Evolutionary conservation across 2,113 vertebrate species (phyloP).

Genomic region (Sula dactylatra): DNA sequence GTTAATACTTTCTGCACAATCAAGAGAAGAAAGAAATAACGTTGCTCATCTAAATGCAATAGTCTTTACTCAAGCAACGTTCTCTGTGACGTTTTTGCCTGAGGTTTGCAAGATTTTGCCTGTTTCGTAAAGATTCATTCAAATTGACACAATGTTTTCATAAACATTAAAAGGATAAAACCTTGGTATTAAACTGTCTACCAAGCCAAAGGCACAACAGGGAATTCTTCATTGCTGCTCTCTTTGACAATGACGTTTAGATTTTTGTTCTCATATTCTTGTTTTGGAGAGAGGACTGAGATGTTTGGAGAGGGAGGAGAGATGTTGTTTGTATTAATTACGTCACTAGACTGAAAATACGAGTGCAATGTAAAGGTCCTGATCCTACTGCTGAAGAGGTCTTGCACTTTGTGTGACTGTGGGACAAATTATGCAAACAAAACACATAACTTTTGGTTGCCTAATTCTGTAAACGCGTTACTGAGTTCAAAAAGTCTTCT

Average conservation of each 20-base stretch:
- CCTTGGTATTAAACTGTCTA: neutral
- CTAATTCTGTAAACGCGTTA: neutral
- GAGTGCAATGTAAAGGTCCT: neutral
- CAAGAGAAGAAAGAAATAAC: neutral
- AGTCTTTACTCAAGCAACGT: neutral
- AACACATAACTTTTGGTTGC: neutral
- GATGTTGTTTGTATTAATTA: neutral
- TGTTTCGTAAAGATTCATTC: neutral
- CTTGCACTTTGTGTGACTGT: neutral
- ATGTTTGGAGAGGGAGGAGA: neutral
- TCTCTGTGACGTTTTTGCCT: neutral
- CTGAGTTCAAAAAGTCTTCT: neutral
- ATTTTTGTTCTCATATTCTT: neutral
- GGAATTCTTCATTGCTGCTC: neutral
- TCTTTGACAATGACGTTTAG: neutral
- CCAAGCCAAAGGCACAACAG: neutral
- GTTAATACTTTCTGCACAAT: neutral
- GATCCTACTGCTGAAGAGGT: neutral
- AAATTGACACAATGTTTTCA: neutral
- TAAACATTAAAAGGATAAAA: neutral
- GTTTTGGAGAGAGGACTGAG: neutral
- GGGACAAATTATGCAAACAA: neutral
- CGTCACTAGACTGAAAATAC: neutral
- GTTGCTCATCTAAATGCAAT: neutral
- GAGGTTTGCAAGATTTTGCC: neutral